These are phyloP conservation scores for Petromus typicus DNA, from an alignment of 2,113 vertebrate species.

Conservation along the genomic window DNA sequence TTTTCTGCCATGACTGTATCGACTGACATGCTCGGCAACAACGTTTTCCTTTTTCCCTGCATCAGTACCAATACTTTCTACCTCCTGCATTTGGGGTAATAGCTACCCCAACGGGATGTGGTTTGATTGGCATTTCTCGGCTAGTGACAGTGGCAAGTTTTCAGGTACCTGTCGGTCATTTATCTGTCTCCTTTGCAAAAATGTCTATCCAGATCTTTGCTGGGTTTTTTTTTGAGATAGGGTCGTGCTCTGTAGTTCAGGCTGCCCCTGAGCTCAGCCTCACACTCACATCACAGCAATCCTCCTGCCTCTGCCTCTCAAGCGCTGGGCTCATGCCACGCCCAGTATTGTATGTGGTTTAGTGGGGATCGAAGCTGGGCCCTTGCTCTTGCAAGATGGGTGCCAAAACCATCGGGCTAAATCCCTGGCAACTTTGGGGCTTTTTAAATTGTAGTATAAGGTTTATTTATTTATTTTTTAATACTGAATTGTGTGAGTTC, in stretches of 20 bases:
- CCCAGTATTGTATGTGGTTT: too few relatives aligned
- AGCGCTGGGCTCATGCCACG: too few relatives aligned
- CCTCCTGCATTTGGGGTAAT: not conserved
- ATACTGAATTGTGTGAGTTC: not conserved
- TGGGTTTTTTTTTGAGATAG: not conserved
- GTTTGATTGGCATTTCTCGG: not conserved
- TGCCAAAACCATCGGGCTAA: too few relatives aligned
- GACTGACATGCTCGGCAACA: not conserved
- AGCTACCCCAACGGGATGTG: not conserved
- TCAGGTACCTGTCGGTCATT: not conserved
- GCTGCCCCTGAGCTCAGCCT: too few relatives aligned
- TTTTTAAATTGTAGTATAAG: not conserved
- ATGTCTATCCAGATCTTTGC: not conserved
- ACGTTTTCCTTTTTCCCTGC: not conserved
- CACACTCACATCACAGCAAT: too few relatives aligned
- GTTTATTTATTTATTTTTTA: not conserved
- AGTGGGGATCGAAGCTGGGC: too few relatives aligned
- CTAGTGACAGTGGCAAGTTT: not conserved
- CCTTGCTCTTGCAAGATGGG: too few relatives aligned
- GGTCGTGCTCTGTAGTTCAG: too few relatives aligned
- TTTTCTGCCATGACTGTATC: not conserved
- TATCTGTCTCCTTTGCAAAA: not conserved
- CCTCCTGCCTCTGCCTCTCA: too few relatives aligned
- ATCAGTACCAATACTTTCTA: not conserved
- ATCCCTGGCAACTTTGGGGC: too few relatives aligned